These are phyloP conservation scores for Drosophila pseudoobscura DNA, from an alignment of 1,140 invertebrate species.

Conservation along the genomic window DNA sequence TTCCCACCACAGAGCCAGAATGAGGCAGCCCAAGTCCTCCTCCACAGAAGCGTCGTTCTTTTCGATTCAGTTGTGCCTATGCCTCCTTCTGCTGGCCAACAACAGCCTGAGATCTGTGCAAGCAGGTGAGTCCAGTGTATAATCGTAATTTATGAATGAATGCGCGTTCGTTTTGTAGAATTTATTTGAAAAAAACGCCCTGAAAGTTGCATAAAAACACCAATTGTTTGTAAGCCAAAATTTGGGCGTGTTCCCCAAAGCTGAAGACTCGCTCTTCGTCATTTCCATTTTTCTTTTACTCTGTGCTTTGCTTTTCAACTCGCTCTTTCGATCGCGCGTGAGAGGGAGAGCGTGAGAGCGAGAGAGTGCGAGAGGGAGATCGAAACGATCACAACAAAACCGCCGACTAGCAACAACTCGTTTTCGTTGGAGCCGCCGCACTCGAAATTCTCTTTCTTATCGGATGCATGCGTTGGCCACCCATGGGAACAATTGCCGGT, in stretches of 20 bases:
- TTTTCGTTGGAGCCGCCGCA: conserved; percentile 17
- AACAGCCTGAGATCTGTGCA: conserved; percentile 55
- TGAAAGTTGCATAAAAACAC: conserved; percentile 39
- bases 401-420: conserved; percentile 62
- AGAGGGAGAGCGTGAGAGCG: conserved; percentile 4
- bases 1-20: conserved; percentile 40
- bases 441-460: conserved; percentile 6
- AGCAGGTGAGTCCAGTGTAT: conserved; percentile 51
- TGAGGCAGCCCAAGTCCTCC: conserved; percentile 40
- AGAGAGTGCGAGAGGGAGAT: conserved; percentile 26
- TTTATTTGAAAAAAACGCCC: conserved; percentile 9
- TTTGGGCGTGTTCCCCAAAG: conserved; percentile 78
- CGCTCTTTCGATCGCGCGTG: conserved; percentile 61
- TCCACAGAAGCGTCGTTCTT: conserved; percentile 16
- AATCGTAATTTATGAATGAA: background rate
- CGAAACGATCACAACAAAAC: conserved; percentile 72
- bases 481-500: conserved; percentile 27
- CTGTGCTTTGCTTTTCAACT: conserved; percentile 62
- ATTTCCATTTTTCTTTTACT: conserved; percentile 56
- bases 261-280: conserved; percentile 60
- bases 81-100: conserved; percentile 59
- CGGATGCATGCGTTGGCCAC: background rate
- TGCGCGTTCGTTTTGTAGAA: background rate
- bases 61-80: conserved; percentile 43
- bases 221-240: conserved; percentile 64